Percentiles rank a stretch among this genome's conserved stretches.
phyloP scores from a whole-genome alignment of 2,113 vertebrate species.

The Onychostruthus taczanowskii region DNA sequence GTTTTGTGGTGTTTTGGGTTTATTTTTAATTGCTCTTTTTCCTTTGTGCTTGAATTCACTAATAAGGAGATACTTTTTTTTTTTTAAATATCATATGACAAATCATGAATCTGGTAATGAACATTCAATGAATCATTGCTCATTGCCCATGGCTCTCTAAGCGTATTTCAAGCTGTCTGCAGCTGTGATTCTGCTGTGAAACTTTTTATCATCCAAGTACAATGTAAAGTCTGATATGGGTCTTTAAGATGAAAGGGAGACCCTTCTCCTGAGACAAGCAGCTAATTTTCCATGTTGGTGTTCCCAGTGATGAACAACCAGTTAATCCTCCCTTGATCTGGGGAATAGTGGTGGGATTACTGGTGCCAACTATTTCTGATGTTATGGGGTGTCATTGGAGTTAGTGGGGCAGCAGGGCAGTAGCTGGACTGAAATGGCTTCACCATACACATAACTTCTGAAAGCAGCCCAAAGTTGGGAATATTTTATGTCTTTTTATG shows the following conservation, averaged over 20 bases:
- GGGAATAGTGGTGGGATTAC: not conserved
- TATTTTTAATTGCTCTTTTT: conserved; percentile 15
- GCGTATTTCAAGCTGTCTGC: not conserved
- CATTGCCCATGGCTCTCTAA: conserved; percentile 12
- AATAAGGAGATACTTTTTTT: not conserved
- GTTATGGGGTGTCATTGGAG: not conserved
- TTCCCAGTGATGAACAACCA: not conserved
- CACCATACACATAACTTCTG: not conserved
- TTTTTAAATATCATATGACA: not conserved
- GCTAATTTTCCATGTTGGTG: not conserved
- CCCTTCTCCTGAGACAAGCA: not conserved
- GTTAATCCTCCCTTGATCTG: not conserved
- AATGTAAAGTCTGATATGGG: not conserved
- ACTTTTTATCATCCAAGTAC: not conserved
- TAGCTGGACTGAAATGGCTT: not conserved
- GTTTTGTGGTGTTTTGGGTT: not conserved
- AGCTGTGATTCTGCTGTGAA: not conserved
- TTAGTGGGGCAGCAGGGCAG: not conserved
- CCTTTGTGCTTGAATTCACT: not conserved
- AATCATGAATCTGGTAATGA: conserved; percentile 7
- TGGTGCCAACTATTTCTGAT: not conserved
- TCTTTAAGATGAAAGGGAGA: not conserved
- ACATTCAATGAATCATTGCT: not conserved
- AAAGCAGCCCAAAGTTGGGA: not conserved
- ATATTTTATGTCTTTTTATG: not conserved